phyloP scores from a whole-genome alignment of 2,888 invertebrate species.

The Polydrusus cervinus region DNA sequence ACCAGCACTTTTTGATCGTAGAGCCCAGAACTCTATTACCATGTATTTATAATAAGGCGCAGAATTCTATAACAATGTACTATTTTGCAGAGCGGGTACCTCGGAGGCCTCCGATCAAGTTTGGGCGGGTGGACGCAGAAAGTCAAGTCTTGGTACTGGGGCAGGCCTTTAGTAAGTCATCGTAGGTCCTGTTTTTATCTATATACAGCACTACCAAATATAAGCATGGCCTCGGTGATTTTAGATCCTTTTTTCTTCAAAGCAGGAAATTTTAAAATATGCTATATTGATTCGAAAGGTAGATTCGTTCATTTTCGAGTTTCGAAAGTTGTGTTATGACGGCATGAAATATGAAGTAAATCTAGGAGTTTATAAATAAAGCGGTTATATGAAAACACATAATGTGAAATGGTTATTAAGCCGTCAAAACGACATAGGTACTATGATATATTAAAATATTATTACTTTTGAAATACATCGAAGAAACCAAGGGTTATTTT shows the following conservation, averaged over 20 bases:
- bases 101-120: slow-evolving; percentile 94
- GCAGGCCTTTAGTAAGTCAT: slow-evolving; percentile 95
- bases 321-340: too few relatives aligned
- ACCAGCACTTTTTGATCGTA: too few relatives aligned
- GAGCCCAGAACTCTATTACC: not conserved
- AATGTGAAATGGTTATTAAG: too few relatives aligned
- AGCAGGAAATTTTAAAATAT: not conserved
- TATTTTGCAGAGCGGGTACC: slow-evolving; percentile 88
- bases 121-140: slow-evolving; percentile 97
- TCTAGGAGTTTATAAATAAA: too few relatives aligned
- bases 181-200: slow-evolving; percentile 62
- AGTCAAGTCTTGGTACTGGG: slow-evolving; percentile 98
- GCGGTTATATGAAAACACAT: too few relatives aligned
- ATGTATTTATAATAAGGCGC: not conserved
- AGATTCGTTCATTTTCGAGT: not conserved
- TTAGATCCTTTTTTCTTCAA: slow-evolving; percentile 28
- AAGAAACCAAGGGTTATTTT: too few relatives aligned
- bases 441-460: too few relatives aligned
- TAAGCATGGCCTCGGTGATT: slow-evolving; percentile 54
- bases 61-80: slow-evolving; percentile 15
- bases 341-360: too few relatives aligned
- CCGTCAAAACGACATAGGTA: too few relatives aligned
- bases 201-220: slow-evolving; percentile 57
- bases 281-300: slow-evolving; percentile 16
- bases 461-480: too few relatives aligned